Evolutionary conservation across 2,113 vertebrate genomes (phyloP).

Genomic region (Ameiurus melas): DNA sequence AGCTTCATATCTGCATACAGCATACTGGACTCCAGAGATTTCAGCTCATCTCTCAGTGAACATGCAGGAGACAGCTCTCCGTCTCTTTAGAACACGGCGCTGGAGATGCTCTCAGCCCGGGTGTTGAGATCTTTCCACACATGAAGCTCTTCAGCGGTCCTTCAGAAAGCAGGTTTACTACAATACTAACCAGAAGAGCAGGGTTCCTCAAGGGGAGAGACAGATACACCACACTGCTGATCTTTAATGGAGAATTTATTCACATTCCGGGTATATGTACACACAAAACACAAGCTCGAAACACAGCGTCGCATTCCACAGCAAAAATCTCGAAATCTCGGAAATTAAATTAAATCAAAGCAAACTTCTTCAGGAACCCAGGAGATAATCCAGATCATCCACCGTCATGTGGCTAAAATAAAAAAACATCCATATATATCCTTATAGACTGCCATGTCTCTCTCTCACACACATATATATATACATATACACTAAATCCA

Average conservation of each 20-base stretch:
- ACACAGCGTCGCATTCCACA: background rate
- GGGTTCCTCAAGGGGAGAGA: background rate
- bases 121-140: too few relatives aligned
- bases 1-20: background rate
- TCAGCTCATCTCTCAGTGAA: background rate
- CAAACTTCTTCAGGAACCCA: background rate
- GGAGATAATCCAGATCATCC: background rate
- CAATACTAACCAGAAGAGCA: background rate
- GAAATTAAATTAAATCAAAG: background rate
- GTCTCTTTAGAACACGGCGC: too few relatives aligned
- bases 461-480: background rate
- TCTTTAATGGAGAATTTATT: slow-evolving; percentile 43
- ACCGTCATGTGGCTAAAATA: background rate
- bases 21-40: background rate
- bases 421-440: background rate
- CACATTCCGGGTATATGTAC: slow-evolving; percentile 56
- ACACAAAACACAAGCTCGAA: background rate
- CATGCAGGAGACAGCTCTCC: background rate
- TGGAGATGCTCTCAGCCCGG: too few relatives aligned
- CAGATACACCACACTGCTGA: background rate
- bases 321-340: background rate
- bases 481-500: background rate
- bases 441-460: background rate
- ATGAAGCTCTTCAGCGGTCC: too few relatives aligned
- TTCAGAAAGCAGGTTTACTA: background rate